A percentile compares a stretch with the other conserved stretches of the same genome.
phyloP scores from a whole-genome alignment of 92 coral and sea anemone genomes.

The Siderastrea siderea region DNA sequence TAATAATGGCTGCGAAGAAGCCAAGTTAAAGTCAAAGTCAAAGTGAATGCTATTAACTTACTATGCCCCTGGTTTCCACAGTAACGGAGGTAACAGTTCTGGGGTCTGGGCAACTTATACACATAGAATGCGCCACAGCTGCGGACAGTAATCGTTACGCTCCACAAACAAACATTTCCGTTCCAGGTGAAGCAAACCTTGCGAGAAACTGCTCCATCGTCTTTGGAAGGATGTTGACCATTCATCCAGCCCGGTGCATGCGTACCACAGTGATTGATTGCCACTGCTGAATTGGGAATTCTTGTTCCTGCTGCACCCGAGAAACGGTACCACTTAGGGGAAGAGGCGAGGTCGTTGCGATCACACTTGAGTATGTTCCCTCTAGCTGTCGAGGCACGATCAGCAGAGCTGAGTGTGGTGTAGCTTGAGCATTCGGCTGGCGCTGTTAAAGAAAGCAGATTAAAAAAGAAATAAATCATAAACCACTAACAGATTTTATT shows the following conservation, averaged over 20 bases:
- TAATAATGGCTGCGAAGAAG: too few species aligned
- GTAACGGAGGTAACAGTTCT: constrained; percentile 12
- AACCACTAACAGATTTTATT: too few species aligned
- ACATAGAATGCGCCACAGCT: not conserved
- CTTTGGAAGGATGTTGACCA: constrained; percentile 49
- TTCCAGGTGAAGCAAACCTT: constrained; percentile 67
- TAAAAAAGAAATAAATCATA: not conserved
- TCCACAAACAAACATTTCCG: constrained; percentile 40
- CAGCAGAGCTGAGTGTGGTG: constrained; percentile 4
- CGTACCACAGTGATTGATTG: constrained; percentile 60
- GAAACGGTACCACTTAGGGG: constrained; percentile 54
- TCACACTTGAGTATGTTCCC: not conserved
- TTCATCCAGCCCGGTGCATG: constrained; percentile 70
- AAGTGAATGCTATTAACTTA: not conserved
- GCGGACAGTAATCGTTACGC: not conserved
- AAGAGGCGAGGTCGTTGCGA: constrained; percentile 10
- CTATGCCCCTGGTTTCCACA: constrained; percentile 22
- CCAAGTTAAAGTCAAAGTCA: not conserved
- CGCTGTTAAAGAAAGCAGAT: not conserved
- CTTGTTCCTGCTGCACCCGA: constrained; percentile 62
- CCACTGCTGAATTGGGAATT: constrained; percentile 57
- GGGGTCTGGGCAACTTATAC: not conserved
- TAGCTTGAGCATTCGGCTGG: constrained; percentile 27
- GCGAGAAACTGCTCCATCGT: constrained; percentile 51
- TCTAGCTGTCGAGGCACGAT: not conserved